Evolutionary conservation across 1,140 invertebrate genomes (phyloP), one percentile per base, ranked within the genome.

Genomic region (Aculops lycopersici): DNA sequence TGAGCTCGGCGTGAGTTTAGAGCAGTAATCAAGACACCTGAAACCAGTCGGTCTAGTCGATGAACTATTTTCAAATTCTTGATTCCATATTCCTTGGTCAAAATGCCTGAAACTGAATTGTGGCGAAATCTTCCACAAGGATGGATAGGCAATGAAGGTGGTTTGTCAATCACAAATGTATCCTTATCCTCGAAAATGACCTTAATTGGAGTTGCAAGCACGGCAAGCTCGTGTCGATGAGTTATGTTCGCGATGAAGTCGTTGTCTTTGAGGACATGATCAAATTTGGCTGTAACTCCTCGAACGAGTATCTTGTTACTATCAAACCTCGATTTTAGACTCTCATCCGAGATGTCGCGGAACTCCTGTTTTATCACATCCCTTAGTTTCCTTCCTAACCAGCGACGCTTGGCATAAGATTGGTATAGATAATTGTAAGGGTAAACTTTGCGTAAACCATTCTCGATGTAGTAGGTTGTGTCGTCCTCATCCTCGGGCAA

Each of bases 131-230:
- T 66, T 40, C 86, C 86, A 58, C 86, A 94, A 0, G 88, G 84
- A 60, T 95, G 86, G 38, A 88, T 83, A 60, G 92, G 92, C 64
- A 97, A 86, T 59, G 88, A 97, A 55, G 86, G 75, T 52, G 92
- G 90, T 71, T 98, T 98, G 69, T 98, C 86, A 57, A 98, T 76
- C 57, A 97, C 90, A 59, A 97, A 70, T 63, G 94, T 68, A 65
- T 95, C 80, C 60, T 90, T 78, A 67, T 81, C 80, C 67, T 90
- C 80, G 65, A 80, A 73, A 56, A 97, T 72, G 60, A 98, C 74
- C 59, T 76, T 74, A 63, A 94, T 78, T 55, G 73, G 71, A 63
- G 77, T 71, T 59, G 72, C 50, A n/a, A 49, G 24, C 14, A 51
- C 50, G 8, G 50, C 47, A 8, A 48, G 41, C 46, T 52, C 50